Evolutionary conservation across 2,113 vertebrate species (phyloP), one percentile per base, ranked within the genome.

Genomic region (Megatriorchis doriae): DNA sequence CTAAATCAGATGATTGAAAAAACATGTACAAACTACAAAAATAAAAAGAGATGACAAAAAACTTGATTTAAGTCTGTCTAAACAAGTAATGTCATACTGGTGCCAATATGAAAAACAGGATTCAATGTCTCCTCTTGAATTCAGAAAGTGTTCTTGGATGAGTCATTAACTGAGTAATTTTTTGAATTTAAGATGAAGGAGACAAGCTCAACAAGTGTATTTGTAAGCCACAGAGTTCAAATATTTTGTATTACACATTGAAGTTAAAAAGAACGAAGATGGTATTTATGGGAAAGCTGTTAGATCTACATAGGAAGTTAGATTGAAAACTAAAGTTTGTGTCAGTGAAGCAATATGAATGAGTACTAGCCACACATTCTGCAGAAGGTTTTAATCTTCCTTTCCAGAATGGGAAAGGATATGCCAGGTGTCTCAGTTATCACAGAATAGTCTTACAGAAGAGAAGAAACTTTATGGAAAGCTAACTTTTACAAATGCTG

Each of bases 41-140:
- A 94, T 90, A 96, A 84, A 59, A 87, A 75, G 47, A 78, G 71
- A 86, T 59, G 72, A 90, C 90, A 83, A 79, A 79, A 93, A 75
- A 71, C 36, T 53, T 90, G 36, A 74, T 88, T 92, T 81, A 77
- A 93, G 53, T 34, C 40, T 61, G 73, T 77, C 78, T 86, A 53
- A 96, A 88, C 58, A 79, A 89, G 80, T 83, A 50, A 62, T 65
- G 8, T 38, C 17, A 36, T 23, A 34, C 32, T 52, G 16, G 29
- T 55, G 87, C 74, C 94, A 96, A 42, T 40, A 86, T 84, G 88
- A 97, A 92, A 74, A 93, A 95, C 93, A 93, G 38, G 31, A 88
- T 62, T 93, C 62, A 70, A 36, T 88, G 70, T 13, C 62, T 81
- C 73, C 79, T 90, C 45, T 68, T 93, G 59, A 94, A 59, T 90